Conservation (phyloP, 2,888 invertebrate species). For the Heliconius ismenius region DNA sequence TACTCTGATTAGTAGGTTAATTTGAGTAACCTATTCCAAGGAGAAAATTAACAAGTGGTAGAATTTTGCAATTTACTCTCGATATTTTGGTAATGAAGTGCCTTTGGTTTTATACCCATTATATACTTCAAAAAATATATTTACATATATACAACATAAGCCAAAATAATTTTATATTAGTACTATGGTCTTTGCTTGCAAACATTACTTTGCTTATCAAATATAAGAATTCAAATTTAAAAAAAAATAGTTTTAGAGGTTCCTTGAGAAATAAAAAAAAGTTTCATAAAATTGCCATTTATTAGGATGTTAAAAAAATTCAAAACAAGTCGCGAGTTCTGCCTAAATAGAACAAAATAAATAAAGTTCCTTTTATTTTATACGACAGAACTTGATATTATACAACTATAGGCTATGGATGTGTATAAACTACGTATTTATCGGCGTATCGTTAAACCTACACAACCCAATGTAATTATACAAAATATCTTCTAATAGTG, state of each 20-base stretch:
- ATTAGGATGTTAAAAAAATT: slow-evolving; percentile 64
- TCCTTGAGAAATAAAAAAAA: slow-evolving; percentile 15
- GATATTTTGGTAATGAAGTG: not conserved
- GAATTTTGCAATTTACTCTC: too few relatives aligned
- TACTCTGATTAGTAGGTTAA: too few relatives aligned
- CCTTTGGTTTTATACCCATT: not conserved
- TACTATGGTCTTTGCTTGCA: not conserved
- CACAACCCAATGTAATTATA: slow-evolving; percentile 80
- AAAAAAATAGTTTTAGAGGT: not conserved
- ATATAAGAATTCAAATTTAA: too few relatives aligned
- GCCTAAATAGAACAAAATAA: slow-evolving; percentile 71
- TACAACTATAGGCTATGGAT: slow-evolving; percentile 62
- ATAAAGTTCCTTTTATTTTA: slow-evolving; percentile 68
- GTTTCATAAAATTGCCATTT: slow-evolving; percentile 69
- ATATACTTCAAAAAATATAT: not conserved
- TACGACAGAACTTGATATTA: slow-evolving; percentile 68
- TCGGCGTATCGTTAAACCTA: slow-evolving; percentile 59
- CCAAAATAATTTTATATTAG: not conserved
- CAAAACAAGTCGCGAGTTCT: slow-evolving; percentile 62
- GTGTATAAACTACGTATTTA: slow-evolving; percentile 60
- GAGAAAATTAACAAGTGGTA: too few relatives aligned
- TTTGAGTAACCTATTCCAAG: too few relatives aligned
- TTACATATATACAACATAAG: not conserved
- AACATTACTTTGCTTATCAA: not conserved
- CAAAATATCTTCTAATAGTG: slow-evolving; percentile 75